Base-by-base conservation (phyloP, 2,888 invertebrate species). In the Proisotoma minuta region DNA sequence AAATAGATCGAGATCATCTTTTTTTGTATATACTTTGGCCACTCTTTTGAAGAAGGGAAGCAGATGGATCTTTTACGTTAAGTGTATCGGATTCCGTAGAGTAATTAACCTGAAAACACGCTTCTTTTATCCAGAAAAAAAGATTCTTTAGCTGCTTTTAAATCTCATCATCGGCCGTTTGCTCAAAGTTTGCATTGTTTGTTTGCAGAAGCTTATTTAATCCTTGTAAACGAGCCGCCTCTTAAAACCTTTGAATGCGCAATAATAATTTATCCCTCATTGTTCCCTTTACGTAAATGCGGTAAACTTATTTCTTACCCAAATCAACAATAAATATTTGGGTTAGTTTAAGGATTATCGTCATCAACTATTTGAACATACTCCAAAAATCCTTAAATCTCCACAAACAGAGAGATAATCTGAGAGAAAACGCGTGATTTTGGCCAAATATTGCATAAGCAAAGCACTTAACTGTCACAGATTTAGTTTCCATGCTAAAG, bases 161-260 rank as follows among this genome's bases (percentile, higher is more conserved):
- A 43, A 12, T 43, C 34, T 10, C 34, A 20, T n/a, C 43, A 12
- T 5, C 15, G 43, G 43, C 20, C 20, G 18, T 43, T 43, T 43
- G 43, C 43, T 43, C 43, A 43, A 15, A 12, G 5, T 5, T 43
- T 15, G 15, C 43, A 43, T 43, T 43, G 43, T 43, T 43, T 43
- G 34, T 15, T 43, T n/a, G 18, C 43, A n/a, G n/a, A 5, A 43
- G 10, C 15, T 43, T 43, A 43, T 20, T 18, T 43, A 43, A 43
- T 43, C 43, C 43, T 43, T n/a, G 43, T n/a, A 43, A 43, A 43
- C 43, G 43, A 43, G 43, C 43, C 43, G 43, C 8, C 43, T 12
- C 43, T 43, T 43, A 18, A 43, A n/a, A n/a, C n/a, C n/a, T n/a
- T n/a, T n/a, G n/a, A n/a, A n/a, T n/a, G n/a, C n/a, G n/a, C n/a